Base-by-base conservation (phyloP, 2,888 invertebrate genomes). In the Trissolcus brochymenae region DNA sequence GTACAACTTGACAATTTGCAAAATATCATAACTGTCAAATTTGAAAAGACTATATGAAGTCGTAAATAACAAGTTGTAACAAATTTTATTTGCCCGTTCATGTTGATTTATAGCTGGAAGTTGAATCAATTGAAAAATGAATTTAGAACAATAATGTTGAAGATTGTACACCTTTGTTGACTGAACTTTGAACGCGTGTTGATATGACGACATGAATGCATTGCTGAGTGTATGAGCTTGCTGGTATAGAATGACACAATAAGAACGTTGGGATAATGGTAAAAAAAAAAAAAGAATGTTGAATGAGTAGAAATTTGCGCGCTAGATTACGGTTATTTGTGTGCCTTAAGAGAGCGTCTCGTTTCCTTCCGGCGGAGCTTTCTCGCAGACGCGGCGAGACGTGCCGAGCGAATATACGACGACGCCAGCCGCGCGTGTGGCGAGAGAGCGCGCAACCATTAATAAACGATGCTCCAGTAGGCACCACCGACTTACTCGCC, bases 381-480 rank as follows among this genome's bases (percentile, higher is more conserved):
- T 72, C 60, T 72, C 50, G 72, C 60, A 68, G 71, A 53, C 64
- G 71, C 57, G 73, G 50, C 60, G 61, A 51, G 72, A 64, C 72
- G 73, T 41, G 60, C 55, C 55, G 66, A 66, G 60, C 59, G 65
- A 64, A 16, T 16, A 16, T 13, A 16, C 51, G 17, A 17, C 17
- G 17, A 11, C 59, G 64, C 54, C 43, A 35, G 14, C 11, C 51
- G 64, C 62, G 59, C 54, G 65, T 35, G 65, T 56, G 67, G 41
- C 51, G 60, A 57, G 59, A 53, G 11, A 11, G 19, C 40, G 54
- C 62, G 68, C 55, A 75, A 75, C 75, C 70, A 70, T 75, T 75
- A 75, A 79, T 79, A 79, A 79, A 71, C 65, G 72, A 76, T 66
- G 75, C 68, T 73, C 68, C 65, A 55, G 76, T 76, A 79, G 76